A percentile compares a stretch with the other conserved stretches of the same genome.
These are phyloP conservation scores for Euclidia mi DNA, from an alignment of 2,888 invertebrate genomes.

Conservation along the genomic window DNA sequence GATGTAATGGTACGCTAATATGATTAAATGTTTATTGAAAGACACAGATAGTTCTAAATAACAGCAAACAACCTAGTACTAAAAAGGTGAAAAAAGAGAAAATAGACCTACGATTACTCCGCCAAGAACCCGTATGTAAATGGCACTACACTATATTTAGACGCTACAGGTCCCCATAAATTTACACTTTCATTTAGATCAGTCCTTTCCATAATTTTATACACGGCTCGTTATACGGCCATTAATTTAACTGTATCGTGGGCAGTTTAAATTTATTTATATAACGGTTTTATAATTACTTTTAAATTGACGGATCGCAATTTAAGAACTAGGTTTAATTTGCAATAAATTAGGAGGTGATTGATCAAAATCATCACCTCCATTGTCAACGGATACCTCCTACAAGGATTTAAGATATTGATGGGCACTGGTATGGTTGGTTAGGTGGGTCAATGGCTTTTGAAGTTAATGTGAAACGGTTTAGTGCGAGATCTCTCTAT, in stretches of 20 bases:
- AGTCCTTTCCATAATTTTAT: neutral
- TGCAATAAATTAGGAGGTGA: slow-evolving; percentile 12
- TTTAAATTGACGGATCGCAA: slow-evolving; percentile 12
- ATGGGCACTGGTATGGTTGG: slow-evolving; percentile 5
- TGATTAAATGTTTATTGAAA: too few species aligned
- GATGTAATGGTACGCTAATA: too few species aligned
- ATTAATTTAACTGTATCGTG: neutral
- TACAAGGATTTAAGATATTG: neutral
- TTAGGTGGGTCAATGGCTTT: slow-evolving; percentile 4
- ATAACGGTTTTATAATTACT: slow-evolving; percentile 20
- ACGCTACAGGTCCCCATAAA: neutral
- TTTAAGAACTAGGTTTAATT: slow-evolving; percentile 7
- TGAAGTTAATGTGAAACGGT: neutral
- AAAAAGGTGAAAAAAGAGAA: too few species aligned
- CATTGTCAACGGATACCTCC: slow-evolving; percentile 14
- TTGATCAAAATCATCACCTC: slow-evolving; percentile 9
- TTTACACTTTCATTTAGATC: slow-evolving; percentile 5
- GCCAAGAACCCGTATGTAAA: neutral
- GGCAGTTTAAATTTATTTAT: slow-evolving; percentile 10
- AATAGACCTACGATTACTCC: too few species aligned
- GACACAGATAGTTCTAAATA: too few species aligned
- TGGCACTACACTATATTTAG: neutral
- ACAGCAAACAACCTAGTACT: too few species aligned
- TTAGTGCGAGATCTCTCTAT: neutral
- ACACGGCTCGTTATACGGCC: neutral